Evolutionary conservation across 1,140 invertebrate genomes (phyloP).

Genomic region (Tetramorium parvispinum): DNA sequence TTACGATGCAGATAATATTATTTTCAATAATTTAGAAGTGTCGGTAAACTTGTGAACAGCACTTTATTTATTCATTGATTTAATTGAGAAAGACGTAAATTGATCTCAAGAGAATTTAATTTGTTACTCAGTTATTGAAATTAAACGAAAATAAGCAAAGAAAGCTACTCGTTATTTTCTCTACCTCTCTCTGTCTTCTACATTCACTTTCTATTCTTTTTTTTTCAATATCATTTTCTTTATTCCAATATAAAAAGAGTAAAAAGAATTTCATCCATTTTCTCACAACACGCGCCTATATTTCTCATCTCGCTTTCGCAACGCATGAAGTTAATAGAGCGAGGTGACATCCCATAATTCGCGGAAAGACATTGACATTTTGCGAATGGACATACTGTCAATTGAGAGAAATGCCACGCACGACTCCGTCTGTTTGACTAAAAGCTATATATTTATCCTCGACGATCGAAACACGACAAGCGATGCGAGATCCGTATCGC

Average conservation of each 20-base stretch:
- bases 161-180: too few species aligned
- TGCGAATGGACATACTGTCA: conserved; percentile 9
- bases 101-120: background rate
- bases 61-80: background rate
- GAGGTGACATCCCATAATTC: background rate
- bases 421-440: background rate
- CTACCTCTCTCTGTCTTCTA: background rate
- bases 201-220: background rate
- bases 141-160: background rate
- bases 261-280: background rate
- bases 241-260: background rate
- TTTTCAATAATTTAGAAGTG: background rate
- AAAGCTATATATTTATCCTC: background rate
- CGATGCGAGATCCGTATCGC: background rate
- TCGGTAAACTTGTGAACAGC: background rate
- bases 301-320: conserved; percentile 1
- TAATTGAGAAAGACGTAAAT: background rate
- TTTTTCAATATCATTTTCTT: background rate
- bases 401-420: background rate
- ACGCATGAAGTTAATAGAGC: conserved; percentile 2
- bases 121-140: background rate
- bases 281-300: background rate
- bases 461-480: conserved; percentile 11
- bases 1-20: background rate
- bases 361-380: background rate